Base-by-base conservation (phyloP, 2,113 vertebrate genomes). In the Ciconia stormi region DNA sequence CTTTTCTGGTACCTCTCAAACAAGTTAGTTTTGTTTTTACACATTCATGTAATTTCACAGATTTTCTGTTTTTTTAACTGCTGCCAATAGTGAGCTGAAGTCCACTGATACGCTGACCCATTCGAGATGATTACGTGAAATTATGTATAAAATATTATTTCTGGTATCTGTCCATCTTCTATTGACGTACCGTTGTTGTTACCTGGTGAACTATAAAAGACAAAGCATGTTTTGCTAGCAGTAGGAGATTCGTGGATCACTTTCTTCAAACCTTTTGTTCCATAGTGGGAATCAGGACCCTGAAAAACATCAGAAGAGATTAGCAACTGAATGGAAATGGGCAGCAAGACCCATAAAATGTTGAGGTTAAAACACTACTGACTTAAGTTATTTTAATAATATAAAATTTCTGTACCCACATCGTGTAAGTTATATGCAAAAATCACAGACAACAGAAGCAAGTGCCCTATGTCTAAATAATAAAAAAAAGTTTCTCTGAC, bases 131-230 rank as follows among this genome's bases (percentile, higher is more conserved):
- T 32, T 38, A 40, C 8, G 32, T 82, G 90, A 81, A 89, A 72
- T 98, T 98, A 99, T 78, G 97, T 99, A 93, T 99, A 99, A 98
- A 99, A 99, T 97, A 99, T 99, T 86, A 99, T 99, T 98, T 99
- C 99, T 87, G 99, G 99, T 96, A 99, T 99, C 90, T 99, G 99
- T 85, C 99, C 99, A 40, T 99, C 99, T 97, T 99, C 99, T 98
- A 99, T 99, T 8, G 99, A 99, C 18, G 99, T 99, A 70, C 99
- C 99, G 8, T 99, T 99, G 93, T 99, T 99, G 94, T 99, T 99
- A 96, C 99, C 99, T 36, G 99, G 99, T 49, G 99, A 99, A 80
- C 99, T 99, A 89, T 99, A 99, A 95, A 99, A 99, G 78, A 99
- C 98, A 97, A 99, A 99, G 5, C 98, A 99, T 0, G 99, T 99